Evolutionary conservation across 1,140 invertebrate species (phyloP).

Genomic region (Drosophila teissieri): DNA sequence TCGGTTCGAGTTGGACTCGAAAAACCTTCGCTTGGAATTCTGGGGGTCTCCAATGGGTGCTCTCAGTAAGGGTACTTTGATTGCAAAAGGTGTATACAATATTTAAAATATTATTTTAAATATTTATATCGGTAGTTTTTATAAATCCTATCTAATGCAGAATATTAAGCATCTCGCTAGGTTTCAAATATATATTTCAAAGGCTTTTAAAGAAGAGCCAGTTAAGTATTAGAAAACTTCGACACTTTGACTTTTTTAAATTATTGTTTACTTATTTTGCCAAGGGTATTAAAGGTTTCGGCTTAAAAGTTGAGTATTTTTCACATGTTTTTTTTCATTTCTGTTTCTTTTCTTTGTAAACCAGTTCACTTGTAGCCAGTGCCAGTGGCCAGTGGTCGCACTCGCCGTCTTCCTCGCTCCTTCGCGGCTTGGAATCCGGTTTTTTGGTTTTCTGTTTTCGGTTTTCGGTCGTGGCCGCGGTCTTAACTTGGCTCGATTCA

Average conservation of each 20-base stretch:
- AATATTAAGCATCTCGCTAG: no score
- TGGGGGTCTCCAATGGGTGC: constrained; percentile 22
- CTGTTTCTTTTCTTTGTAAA: constrained; percentile 67
- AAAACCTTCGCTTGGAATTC: constrained; percentile 74
- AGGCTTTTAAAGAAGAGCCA: no score
- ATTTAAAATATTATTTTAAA: background rate
- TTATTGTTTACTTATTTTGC: no score
- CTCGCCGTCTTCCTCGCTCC: constrained; percentile 48
- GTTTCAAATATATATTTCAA: no score
- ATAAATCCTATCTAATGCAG: no score
- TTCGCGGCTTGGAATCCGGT: constrained; percentile 76
- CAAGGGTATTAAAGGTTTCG: constrained; percentile 10
- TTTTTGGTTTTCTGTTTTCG: constrained; percentile 52
- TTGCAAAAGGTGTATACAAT: background rate
- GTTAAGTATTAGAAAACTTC: no score
- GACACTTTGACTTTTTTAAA: no score
- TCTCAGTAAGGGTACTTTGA: background rate
- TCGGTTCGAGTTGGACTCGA: constrained; percentile 44
- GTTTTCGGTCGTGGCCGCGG: constrained; percentile 57
- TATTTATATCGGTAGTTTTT: background rate
- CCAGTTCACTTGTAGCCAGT: constrained; percentile 83
- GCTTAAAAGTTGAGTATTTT: background rate
- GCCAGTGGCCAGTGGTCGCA: constrained; percentile 72
- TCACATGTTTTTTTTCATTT: constrained; percentile 21
- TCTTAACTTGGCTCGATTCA: constrained; percentile 48